These are phyloP conservation scores for Tetramorium simillimum DNA, from an alignment of 1,140 invertebrate species.

Conservation along the genomic window DNA sequence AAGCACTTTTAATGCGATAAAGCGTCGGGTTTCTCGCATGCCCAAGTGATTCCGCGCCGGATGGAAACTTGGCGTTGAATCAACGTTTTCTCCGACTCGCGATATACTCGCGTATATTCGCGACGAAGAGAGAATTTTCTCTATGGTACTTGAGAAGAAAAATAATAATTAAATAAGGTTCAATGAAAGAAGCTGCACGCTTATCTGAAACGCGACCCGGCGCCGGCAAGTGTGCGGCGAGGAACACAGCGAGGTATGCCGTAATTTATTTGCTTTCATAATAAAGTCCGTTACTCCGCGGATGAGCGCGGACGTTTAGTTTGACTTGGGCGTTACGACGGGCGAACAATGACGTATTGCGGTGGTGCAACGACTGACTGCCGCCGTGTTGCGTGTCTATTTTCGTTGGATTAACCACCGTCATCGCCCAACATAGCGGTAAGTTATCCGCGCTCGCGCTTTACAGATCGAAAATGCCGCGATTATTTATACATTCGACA, in stretches of 20 bases:
- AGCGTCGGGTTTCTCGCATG: background rate
- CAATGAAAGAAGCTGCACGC: background rate
- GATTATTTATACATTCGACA: conserved; percentile 36
- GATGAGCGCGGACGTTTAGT: conserved; percentile 21
- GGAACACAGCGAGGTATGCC: background rate
- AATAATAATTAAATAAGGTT: background rate
- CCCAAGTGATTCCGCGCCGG: too few species aligned
- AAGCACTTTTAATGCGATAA: conserved; percentile 1
- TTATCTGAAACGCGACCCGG: background rate
- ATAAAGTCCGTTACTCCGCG: conserved; percentile 50
- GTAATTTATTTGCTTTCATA: conserved; percentile 25
- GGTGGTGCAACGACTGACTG: conserved; percentile 37
- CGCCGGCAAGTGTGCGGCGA: conserved; percentile 1
- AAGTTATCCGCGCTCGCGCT: conserved; percentile 11
- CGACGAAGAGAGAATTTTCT: background rate
- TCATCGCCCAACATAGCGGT: conserved; percentile 72
- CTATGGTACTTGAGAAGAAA: background rate
- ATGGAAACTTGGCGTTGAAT: background rate
- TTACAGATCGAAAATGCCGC: conserved; percentile 23
- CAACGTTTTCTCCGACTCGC: background rate
- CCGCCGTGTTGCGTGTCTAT: conserved; percentile 63
- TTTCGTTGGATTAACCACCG: conserved; percentile 66
- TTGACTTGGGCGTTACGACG: background rate
- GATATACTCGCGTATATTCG: background rate
- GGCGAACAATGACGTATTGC: conserved; percentile 44